Percentiles rank a stretch among this genome's conserved stretches.
Evolutionary conservation across 2,113 vertebrate species (phyloP).

Genomic region (Sphyrna mokarran): DNA sequence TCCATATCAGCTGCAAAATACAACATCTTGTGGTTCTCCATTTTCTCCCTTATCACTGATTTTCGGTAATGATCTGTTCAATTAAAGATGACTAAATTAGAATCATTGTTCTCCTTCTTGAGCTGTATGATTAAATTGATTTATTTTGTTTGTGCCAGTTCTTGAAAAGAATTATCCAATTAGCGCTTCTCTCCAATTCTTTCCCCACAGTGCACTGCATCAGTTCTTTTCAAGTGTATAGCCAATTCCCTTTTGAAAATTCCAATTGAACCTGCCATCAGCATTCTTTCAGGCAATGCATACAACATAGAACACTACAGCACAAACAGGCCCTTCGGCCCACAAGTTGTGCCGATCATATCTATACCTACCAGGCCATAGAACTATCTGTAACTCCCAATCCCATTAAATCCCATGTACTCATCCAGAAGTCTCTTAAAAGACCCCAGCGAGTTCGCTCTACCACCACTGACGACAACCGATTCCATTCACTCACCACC

Average conservation of each 20-base stretch:
- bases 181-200: neutral
- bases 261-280: neutral
- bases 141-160: neutral
- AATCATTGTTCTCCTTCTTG: neutral
- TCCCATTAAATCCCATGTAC: no score
- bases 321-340: no score
- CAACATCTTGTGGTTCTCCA: neutral
- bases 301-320: no score
- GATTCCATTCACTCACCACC: no score
- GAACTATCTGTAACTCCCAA: no score
- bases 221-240: neutral
- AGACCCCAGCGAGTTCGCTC: no score
- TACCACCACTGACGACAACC: no score
- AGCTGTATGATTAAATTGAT: no score
- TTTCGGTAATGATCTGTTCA: neutral
- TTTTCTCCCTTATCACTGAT: neutral
- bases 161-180: neutral
- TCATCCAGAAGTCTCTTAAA: no score
- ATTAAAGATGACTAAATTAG: neutral
- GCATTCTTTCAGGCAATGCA: neutral
- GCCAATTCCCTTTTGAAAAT: neutral
- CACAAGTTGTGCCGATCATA: no score
- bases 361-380: no score
- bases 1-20: neutral
- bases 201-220: neutral